A percentile compares a stretch with the other conserved stretches of the same genome.
Evolutionary conservation across 92 coral and sea anemone species (phyloP).

Genomic region (Porites evermanni): DNA sequence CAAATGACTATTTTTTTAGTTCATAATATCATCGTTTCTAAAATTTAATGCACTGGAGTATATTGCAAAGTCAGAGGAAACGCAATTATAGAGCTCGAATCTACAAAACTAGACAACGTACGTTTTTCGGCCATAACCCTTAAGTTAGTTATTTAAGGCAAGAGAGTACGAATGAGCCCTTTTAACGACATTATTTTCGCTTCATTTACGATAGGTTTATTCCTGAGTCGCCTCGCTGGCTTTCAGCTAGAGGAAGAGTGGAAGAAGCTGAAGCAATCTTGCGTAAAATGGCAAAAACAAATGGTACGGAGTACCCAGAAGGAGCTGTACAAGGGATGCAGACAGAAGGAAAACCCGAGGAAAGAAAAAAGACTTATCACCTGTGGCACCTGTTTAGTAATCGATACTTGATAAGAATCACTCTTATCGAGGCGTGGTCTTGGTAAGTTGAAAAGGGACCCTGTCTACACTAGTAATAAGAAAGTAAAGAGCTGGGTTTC

Average conservation of each 20-base stretch:
- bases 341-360: constrained; percentile 43
- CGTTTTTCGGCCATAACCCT: too few relatives aligned
- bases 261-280: constrained; percentile 85
- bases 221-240: constrained; percentile 99
- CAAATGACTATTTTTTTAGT: too few relatives aligned
- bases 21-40: too few relatives aligned
- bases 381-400: constrained; percentile 93
- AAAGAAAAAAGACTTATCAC: constrained; percentile 79
- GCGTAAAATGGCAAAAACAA: constrained; percentile 72
- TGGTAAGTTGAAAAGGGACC: constrained; percentile 70
- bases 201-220: constrained; percentile 59
- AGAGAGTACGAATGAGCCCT: too few relatives aligned
- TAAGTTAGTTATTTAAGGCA: too few relatives aligned
- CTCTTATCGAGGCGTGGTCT: constrained; percentile 94
- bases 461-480: neutral
- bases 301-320: constrained; percentile 71
- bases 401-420: constrained; percentile 78
- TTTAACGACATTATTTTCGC: neutral
- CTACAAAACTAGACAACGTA: too few relatives aligned
- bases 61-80: too few relatives aligned
- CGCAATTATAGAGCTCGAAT: too few relatives aligned
- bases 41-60: too few relatives aligned
- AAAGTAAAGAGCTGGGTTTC: too few relatives aligned
- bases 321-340: constrained; percentile 63
- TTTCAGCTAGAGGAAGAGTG: constrained; percentile 90